Evolutionary conservation across 2,113 vertebrate species (phyloP), one percentile per base, ranked within the genome.

Genomic region (Dryoscopus gambensis): DNA sequence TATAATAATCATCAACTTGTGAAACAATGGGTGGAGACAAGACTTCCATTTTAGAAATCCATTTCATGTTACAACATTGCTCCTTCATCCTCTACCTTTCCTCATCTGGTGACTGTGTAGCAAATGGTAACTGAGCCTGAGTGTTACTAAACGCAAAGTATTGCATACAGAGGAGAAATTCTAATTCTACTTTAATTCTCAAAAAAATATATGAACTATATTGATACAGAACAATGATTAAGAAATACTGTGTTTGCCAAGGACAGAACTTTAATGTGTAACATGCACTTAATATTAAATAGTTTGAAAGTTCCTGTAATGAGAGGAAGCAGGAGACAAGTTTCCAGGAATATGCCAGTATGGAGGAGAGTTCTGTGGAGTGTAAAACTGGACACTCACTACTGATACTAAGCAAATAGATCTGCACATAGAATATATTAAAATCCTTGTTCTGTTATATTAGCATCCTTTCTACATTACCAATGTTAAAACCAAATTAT

Each of bases 21-120:
- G 93, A 96, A 96, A 96, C 60, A 71, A 47, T 20, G 79, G 85
- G 91, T 90, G 88, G 91, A 90, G 88, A 63, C 3, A 70, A 50
- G 39, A 82, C 33, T 85, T 75, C 27, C 55, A 16, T 63, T 92
- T 70, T 68, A 56, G 79, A 88, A 88, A 95, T 53, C 33, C 33
- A 50, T 77, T 78, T 84, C 52, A 71, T 60, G 69, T 94, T 82
- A 71, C 4, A 1, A 82, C 52, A 67, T 7, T 59, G 79, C 24
- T 89, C 24, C 39, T 81, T 47, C 33, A 67, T 69, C 11, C 9
- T 55, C 47, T 81, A 23, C 35, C 64, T 81, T 84, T 65, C 62
- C 78, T 69, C 49, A 92, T 85, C 46, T 79, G 35, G n/a, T 52
- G 33, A 87, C 21, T 7, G 8, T 63, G 70, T 40, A 82, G 39